A percentile compares a stretch with the other conserved stretches of the same genome.
These are phyloP conservation scores for Cerastis leucographa DNA, from an alignment of 2,888 invertebrate species.

Conservation along the genomic window DNA sequence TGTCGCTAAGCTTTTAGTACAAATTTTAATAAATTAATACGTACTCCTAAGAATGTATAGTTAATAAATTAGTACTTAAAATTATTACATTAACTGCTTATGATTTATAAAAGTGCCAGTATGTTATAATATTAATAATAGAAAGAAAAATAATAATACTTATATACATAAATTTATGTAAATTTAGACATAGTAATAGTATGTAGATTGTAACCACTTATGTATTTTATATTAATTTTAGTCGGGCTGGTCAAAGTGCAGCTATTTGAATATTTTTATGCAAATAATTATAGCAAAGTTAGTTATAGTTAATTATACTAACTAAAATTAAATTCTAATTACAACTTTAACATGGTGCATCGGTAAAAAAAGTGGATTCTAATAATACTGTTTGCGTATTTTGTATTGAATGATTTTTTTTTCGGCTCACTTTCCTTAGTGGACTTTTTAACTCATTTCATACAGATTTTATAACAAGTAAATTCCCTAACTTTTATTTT, in stretches of 20 bases:
- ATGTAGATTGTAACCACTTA: constrained; percentile 26
- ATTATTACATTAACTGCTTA: constrained; percentile 43
- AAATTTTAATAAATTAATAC: constrained; percentile 36
- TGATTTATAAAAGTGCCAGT: constrained; percentile 49
- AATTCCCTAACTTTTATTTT: neutral
- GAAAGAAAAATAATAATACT: constrained; percentile 34
- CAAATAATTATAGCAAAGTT: neutral
- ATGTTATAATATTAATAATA: constrained; percentile 22
- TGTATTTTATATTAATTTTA: constrained; percentile 29
- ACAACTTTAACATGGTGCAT: neutral
- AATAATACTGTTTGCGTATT: neutral
- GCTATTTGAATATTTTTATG: neutral
- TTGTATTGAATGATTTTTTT: neutral
- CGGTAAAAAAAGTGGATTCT: neutral
- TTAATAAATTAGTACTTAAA: neutral
- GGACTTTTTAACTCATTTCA: too few species aligned
- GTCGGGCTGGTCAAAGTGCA: constrained; percentile 10
- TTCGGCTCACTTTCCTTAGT: neutral
- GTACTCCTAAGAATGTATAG: neutral
- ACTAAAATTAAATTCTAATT: neutral
- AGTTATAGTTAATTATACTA: too few species aligned
- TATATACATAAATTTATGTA: constrained; percentile 5
- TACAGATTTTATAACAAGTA: neutral
- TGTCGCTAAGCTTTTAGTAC: constrained; percentile 45
- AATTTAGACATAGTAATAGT: constrained; percentile 6